These are phyloP conservation scores for Stegana nigrithorax DNA, from an alignment of 2,888 invertebrate genomes.

Conservation along the genomic window DNA sequence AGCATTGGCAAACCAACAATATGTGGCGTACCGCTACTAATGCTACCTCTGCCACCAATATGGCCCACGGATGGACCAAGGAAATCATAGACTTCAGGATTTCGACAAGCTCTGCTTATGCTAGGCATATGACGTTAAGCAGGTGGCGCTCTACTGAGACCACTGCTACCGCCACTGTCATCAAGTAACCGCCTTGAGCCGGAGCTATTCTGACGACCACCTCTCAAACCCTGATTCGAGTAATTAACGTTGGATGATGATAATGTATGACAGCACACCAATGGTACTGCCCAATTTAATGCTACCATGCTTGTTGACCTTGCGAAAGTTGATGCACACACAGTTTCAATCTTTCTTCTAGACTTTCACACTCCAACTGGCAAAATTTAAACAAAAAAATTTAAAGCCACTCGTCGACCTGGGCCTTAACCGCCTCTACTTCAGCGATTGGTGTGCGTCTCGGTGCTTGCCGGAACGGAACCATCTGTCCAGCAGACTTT, in stretches of 20 bases:
- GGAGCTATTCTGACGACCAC: conserved; percentile 37
- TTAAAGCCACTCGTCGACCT: conserved; percentile 1
- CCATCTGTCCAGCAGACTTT: not conserved
- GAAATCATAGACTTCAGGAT: conserved; percentile 92
- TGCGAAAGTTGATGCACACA: not conserved
- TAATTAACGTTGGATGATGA: conserved; percentile 49
- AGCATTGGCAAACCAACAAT: conserved; percentile 56
- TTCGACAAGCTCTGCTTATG: conserved; percentile 85
- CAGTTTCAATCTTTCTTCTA: not conserved
- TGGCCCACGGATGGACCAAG: conserved; percentile 76
- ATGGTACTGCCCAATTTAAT: conserved; percentile 40
- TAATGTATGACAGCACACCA: conserved; percentile 33
- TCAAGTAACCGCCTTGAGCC: conserved; percentile 37
- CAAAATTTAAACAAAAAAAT: not conserved
- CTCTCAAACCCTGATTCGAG: conserved; percentile 39
- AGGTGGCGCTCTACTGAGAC: conserved; percentile 70
- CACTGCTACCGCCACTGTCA: conserved; percentile 38
- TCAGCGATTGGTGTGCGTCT: not conserved
- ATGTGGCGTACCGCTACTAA: conserved; percentile 26
- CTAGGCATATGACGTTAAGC: conserved; percentile 77
- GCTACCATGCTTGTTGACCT: conserved; percentile 51
- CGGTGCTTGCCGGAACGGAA: not conserved
- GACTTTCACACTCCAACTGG: not conserved
- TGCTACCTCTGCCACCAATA: conserved; percentile 66
- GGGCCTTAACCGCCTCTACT: not conserved